Percentiles rank a stretch among this genome's conserved stretches.
These are phyloP conservation scores for Pipa parva DNA, from an alignment of 2,113 vertebrate genomes.

Conservation along the genomic window DNA sequence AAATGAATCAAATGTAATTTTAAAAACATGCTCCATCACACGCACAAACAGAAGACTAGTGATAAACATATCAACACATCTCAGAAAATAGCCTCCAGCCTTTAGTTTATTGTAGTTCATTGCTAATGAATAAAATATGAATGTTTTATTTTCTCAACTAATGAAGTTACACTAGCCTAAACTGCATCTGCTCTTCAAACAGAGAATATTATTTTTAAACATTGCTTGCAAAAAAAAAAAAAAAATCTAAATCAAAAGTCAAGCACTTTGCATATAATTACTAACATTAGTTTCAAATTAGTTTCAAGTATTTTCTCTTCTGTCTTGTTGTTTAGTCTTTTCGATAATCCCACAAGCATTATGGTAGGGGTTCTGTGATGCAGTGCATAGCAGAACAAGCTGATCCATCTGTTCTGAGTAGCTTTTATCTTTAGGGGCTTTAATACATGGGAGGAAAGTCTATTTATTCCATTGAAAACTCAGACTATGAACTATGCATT, in stretches of 20 bases:
- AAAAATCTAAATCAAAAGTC: background rate
- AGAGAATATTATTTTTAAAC: background rate
- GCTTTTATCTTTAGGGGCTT: constrained; percentile 24
- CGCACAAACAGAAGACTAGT: no score
- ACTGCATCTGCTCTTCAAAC: background rate
- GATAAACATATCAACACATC: background rate
- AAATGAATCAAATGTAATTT: no score
- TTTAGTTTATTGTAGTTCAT: background rate
- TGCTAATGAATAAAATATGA: background rate
- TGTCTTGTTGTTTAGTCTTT: constrained; percentile 16
- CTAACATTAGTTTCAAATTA: background rate
- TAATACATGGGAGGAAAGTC: constrained; percentile 31
- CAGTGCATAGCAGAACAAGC: constrained; percentile 14
- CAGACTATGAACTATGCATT: background rate
- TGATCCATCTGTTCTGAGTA: constrained; percentile 33
- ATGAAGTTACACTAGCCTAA: background rate
- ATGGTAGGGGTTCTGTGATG: constrained; percentile 12
- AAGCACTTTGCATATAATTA: background rate
- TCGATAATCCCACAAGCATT: constrained; percentile 25
- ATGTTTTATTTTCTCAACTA: background rate
- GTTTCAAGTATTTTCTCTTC: background rate
- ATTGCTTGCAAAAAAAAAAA: background rate
- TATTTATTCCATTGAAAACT: constrained; percentile 11
- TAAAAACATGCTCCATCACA: no score
- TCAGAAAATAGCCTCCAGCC: background rate